These are phyloP conservation scores for Melieria picta DNA, from an alignment of 2,888 invertebrate species.

Conservation along the genomic window DNA sequence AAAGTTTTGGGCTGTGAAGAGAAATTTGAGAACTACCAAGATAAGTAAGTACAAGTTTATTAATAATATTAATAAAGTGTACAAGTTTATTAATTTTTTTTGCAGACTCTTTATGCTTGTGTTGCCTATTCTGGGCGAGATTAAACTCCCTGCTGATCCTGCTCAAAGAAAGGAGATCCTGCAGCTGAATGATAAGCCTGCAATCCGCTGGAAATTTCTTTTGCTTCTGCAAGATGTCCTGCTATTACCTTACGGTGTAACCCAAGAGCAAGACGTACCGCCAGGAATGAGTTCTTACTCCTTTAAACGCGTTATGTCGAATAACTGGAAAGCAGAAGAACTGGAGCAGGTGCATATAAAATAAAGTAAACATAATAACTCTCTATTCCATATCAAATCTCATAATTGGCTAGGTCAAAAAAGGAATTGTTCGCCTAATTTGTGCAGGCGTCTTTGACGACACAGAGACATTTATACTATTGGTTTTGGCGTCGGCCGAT, in stretches of 20 bases:
- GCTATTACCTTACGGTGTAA: slow-evolving; percentile 75
- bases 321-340: slow-evolving; percentile 80
- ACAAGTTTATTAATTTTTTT: background rate
- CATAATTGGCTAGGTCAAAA: slow-evolving; percentile 70
- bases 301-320: slow-evolving; percentile 79
- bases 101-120: slow-evolving; percentile 81
- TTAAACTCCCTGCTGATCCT: slow-evolving; percentile 72
- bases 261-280: slow-evolving; percentile 69
- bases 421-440: slow-evolving; percentile 84
- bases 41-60: slow-evolving; percentile 75
- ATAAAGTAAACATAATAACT: background rate
- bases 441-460: slow-evolving; percentile 80
- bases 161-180: slow-evolving; percentile 73
- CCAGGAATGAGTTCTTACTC: slow-evolving; percentile 81
- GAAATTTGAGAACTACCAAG: slow-evolving; percentile 85
- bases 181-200: slow-evolving; percentile 78
- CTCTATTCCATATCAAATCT: background rate
- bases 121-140: slow-evolving; percentile 80
- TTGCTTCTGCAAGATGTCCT: slow-evolving; percentile 85
- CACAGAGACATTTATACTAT: slow-evolving; percentile 77
- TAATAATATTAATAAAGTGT: no score
- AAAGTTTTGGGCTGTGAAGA: slow-evolving; percentile 80
- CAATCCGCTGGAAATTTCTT: slow-evolving; percentile 68
- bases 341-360: slow-evolving; percentile 75
- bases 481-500: slow-evolving; percentile 88